phyloP scores from a whole-genome alignment of 2,113 vertebrate species.

The Parotia lawesii region DNA sequence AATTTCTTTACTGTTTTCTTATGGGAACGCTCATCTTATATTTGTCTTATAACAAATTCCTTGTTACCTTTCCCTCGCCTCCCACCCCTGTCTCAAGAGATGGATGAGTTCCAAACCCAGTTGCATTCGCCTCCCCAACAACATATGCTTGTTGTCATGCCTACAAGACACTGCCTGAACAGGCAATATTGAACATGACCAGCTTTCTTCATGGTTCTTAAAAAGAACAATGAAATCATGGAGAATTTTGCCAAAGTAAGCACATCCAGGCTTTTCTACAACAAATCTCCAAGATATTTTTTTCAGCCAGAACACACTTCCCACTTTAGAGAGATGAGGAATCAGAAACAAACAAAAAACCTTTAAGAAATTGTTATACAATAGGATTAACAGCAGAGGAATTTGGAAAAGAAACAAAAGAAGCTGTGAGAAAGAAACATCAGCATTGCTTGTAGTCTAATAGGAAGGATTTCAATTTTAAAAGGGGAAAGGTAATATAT shows the following conservation, averaged over 20 bases:
- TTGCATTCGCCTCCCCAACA: background rate
- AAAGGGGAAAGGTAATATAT: conserved; percentile 14
- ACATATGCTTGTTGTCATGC: conserved; percentile 33
- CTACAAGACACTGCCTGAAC: conserved; percentile 9
- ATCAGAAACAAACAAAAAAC: background rate
- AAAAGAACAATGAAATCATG: background rate
- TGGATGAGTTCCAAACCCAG: background rate
- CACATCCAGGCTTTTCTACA: background rate
- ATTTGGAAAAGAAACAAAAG: background rate
- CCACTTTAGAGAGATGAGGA: background rate
- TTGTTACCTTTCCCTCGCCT: background rate
- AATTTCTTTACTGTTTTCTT: background rate
- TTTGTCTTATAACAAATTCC: background rate
- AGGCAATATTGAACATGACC: background rate
- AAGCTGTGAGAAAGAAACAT: background rate
- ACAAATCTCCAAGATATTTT: background rate
- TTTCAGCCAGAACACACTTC: background rate
- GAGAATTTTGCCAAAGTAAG: conserved; percentile 9
- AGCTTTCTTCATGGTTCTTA: background rate
- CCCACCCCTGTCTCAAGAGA: background rate
- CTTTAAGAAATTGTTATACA: background rate
- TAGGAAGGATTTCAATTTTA: background rate
- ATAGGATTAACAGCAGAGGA: background rate
- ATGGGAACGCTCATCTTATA: background rate
- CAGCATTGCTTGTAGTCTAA: background rate